Conservation (phyloP, 2,797 vertebrate species). For the Urosaurus nigricauda region DNA sequence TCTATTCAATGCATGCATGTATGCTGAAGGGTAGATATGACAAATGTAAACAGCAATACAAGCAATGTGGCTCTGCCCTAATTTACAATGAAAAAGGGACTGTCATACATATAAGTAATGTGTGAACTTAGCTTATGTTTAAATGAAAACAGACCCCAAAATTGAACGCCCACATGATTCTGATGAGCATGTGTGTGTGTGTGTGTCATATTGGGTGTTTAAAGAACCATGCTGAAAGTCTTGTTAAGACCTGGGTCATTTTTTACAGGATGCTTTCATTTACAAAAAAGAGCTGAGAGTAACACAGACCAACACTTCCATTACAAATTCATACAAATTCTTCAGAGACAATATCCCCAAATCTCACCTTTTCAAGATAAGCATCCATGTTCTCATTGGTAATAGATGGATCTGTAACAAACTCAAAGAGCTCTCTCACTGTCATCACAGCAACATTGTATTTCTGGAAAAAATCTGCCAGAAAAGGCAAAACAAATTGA, state of each 20-base stretch:
- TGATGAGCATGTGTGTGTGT: not conserved
- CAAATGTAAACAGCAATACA: not conserved
- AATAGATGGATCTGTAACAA: slow-evolving; percentile 92
- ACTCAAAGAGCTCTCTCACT: slow-evolving; percentile 93
- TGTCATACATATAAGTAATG: not conserved
- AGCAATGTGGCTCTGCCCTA: not conserved
- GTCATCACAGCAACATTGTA: slow-evolving; percentile 92
- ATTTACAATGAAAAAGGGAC: too few relatives aligned
- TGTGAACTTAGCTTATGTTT: not conserved
- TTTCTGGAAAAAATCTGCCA: slow-evolving; percentile 91
- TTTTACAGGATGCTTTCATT: not conserved
- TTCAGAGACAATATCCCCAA: not conserved
- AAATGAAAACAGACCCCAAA: not conserved
- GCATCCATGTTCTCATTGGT: slow-evolving; percentile 88
- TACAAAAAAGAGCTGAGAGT: not conserved
- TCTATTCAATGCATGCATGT: too few relatives aligned
- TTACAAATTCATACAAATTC: not conserved
- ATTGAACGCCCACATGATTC: not conserved
- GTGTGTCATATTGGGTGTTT: not conserved
- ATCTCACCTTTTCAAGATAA: slow-evolving; percentile 89
- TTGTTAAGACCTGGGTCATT: not conserved
- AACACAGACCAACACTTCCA: slow-evolving; percentile 28
- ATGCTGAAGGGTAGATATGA: too few relatives aligned
- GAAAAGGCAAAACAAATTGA: not conserved
- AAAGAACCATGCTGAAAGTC: not conserved